A percentile compares a stretch with the other conserved stretches of the same genome.
Conservation (phyloP, 92 coral and sea anemone species). For the Parazoanthus darwini region DNA sequence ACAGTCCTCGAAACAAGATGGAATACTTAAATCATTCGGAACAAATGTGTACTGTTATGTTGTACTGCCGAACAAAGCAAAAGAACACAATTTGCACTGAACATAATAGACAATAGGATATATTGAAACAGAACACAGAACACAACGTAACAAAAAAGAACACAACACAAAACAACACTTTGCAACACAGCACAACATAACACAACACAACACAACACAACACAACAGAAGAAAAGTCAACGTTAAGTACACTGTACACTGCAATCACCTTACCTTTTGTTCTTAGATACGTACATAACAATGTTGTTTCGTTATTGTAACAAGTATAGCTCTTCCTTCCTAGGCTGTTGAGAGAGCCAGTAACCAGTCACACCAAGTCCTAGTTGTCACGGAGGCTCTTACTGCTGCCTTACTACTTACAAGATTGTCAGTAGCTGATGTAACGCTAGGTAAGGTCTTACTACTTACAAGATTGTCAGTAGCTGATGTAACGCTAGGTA, state of each 20-base stretch:
- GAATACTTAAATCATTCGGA: too few relatives aligned
- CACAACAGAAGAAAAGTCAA: background rate
- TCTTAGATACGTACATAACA: background rate
- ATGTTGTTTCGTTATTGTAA: background rate
- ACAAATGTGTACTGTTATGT: too few relatives aligned
- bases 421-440: slow-evolving; percentile 79
- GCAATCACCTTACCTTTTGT: background rate
- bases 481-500: background rate
- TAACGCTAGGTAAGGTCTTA: slow-evolving; percentile 75
- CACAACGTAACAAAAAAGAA: background rate
- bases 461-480: background rate
- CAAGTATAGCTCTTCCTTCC: slow-evolving; percentile 10
- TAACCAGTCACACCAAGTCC: slow-evolving; percentile 81
- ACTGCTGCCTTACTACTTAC: slow-evolving; percentile 77
- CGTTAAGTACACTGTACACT: background rate
- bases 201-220: background rate
- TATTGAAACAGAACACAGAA: background rate
- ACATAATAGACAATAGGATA: background rate
- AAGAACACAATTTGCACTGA: too few relatives aligned
- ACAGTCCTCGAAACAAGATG: too few relatives aligned
- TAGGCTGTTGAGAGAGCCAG: slow-evolving; percentile 89
- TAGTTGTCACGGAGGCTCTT: slow-evolving; percentile 78
- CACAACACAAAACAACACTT: background rate
- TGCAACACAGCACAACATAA: background rate
- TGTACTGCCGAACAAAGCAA: too few relatives aligned